Conservation (phyloP, 2,797 vertebrate genomes). For the Cyclopterus lumpus region DNA sequence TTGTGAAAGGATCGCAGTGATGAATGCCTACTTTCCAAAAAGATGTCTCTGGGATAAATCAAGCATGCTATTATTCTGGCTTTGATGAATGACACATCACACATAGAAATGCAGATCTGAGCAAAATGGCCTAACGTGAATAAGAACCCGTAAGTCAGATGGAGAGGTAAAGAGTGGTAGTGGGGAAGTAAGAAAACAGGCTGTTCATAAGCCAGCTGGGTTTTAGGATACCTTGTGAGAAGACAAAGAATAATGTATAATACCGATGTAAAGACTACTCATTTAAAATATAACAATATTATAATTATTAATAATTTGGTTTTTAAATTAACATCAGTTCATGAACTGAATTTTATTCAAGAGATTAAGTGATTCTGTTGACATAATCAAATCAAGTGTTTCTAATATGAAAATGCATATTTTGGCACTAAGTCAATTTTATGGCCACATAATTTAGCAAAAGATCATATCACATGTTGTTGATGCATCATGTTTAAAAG, state of each 20-base stretch:
- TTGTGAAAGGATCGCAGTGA: constrained; percentile 49
- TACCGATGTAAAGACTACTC: neutral
- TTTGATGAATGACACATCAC: constrained; percentile 63
- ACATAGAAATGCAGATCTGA: constrained; percentile 54
- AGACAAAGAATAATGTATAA: neutral
- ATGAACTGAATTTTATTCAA: neutral
- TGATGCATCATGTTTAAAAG: neutral
- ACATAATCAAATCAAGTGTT: constrained; percentile 6
- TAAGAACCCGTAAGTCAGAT: constrained; percentile 23
- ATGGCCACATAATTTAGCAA: neutral
- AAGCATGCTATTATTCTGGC: constrained; percentile 39
- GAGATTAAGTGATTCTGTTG: neutral
- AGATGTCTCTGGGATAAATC: constrained; percentile 69
- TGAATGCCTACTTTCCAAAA: constrained; percentile 52
- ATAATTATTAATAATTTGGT: neutral
- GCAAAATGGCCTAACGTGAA: constrained; percentile 35
- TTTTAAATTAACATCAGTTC: neutral
- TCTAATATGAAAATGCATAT: constrained; percentile 14
- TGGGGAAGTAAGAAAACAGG: neutral
- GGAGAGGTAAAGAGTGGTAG: neutral
- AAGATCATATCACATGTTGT: constrained; percentile 1
- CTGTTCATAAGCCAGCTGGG: constrained; percentile 23
- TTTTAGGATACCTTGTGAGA: neutral
- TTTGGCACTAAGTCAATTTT: neutral
- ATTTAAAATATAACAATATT: neutral